These are phyloP conservation scores for Cyprinodon diabolis DNA, from an alignment of 2,797 vertebrate species.

Conservation along the genomic window DNA sequence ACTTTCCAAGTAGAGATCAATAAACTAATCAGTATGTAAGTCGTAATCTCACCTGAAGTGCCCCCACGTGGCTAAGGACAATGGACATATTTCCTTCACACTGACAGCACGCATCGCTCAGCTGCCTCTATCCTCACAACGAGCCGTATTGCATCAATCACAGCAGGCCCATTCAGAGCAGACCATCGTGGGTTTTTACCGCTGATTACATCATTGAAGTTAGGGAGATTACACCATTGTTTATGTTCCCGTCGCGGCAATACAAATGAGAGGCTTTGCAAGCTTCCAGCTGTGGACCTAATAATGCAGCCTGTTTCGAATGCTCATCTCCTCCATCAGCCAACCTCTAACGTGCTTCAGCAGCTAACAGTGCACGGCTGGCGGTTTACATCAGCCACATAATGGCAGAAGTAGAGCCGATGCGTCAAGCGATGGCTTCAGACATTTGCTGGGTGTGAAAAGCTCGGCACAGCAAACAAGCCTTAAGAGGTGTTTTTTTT, in stretches of 20 bases:
- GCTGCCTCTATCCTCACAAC: conserved; percentile 15
- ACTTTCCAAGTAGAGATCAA: conserved; percentile 39
- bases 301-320: conserved; percentile 72
- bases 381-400: conserved; percentile 56
- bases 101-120: conserved; percentile 18
- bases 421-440: conserved; percentile 62
- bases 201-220: conserved; percentile 76
- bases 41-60: conserved; percentile 26
- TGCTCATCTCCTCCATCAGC: conserved; percentile 68
- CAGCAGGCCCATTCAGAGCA: conserved; percentile 41
- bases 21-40: conserved; percentile 36
- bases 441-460: conserved; percentile 50
- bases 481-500: conserved; percentile 54
- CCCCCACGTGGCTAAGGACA: conserved; percentile 15
- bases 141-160: conserved; percentile 38
- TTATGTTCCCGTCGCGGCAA: conserved; percentile 58
- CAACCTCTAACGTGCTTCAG: conserved; percentile 62
- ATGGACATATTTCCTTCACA: conserved; percentile 10
- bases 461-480: conserved; percentile 43
- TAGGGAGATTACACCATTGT: conserved; percentile 66
- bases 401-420: conserved; percentile 52
- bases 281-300: conserved; percentile 74
- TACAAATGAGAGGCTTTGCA: conserved; percentile 67
- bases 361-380: conserved; percentile 60
- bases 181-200: conserved; percentile 64